Evolutionary conservation across 2,797 vertebrate species (phyloP).

Genomic region (Uromys caudimaculatus): DNA sequence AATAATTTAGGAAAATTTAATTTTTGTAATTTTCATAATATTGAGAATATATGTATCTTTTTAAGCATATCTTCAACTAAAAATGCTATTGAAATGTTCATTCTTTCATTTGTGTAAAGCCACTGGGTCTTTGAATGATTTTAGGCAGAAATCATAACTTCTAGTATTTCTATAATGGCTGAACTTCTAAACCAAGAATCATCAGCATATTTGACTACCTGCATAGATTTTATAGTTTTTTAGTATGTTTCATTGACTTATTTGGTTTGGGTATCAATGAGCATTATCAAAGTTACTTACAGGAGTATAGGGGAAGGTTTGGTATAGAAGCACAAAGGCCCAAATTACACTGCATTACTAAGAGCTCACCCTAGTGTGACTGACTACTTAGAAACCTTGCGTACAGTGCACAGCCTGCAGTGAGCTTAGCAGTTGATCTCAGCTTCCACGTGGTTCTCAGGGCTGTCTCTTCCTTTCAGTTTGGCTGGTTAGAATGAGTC

Average conservation of each 20-base stretch:
- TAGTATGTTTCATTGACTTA: background rate
- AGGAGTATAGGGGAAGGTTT: background rate
- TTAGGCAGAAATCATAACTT: background rate
- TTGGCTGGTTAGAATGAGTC: background rate
- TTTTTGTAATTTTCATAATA: background rate
- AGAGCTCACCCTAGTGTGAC: too few relatives aligned
- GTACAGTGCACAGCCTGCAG: background rate
- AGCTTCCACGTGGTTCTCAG: background rate
- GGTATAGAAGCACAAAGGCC: background rate
- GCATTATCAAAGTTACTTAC: background rate
- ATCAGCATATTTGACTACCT: background rate
- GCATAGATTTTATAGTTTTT: background rate
- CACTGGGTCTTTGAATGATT: background rate
- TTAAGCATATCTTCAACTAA: background rate
- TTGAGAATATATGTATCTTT: background rate
- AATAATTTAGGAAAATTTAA: background rate
- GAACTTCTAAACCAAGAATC: background rate
- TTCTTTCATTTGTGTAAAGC: background rate
- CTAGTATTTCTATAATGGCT: background rate
- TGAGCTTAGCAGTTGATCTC: background rate
- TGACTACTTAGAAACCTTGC: background rate
- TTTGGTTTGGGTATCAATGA: background rate
- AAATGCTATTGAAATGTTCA: background rate
- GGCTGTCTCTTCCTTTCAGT: background rate
- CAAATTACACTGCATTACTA: background rate